Base-by-base conservation (phyloP, 2,113 vertebrate genomes). In the Nannospalax galili region DNA sequence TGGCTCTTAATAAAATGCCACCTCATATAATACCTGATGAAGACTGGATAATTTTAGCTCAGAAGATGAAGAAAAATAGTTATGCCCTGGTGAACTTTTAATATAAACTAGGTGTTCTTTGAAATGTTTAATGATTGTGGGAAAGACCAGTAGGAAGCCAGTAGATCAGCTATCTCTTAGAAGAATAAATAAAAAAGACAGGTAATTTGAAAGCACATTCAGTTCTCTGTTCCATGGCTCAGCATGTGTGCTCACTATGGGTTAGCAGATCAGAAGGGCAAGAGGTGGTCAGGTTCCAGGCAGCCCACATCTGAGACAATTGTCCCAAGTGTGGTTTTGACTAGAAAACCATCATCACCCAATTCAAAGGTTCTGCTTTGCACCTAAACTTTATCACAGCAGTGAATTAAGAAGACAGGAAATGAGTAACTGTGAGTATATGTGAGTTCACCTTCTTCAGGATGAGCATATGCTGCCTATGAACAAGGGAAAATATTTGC, bases 81-180 rank as follows among this genome's bases (percentile, higher is more conserved):
- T 48, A 74, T 65, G 42, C 89, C 78, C 78, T 95, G 58, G 84
- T 96, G 35, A 97, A 96, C 89, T 90, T 96, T 88, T 92, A 90
- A 93, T 77, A 92, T 92, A 94, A 96, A 84, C 42, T 72, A 93
- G 89, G 62, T 94, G 73, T 81, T 96, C 37, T 67, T 97, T 95
- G 78, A 96, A 95, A 97, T 95, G 35, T 14, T 96, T 95, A 78
- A 88, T 87, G 67, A 97, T 96, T 96, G 92, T 24, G 88, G 89
- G 92, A 80, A 90, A 96, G 22, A 92, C 28, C 81, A 90, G 81
- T 32, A 96, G 11, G 22, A 42, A 92, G 2, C 37, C 78, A 88
- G 16, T 73, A 93, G 45, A 90, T 3, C 85, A 30, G 60, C 82
- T 70, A 22, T 90, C 84, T 96, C 48, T 93, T 84, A 92, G 78